Conservation (phyloP, 2,888 invertebrate genomes). For the Hybos culiciformis region DNA sequence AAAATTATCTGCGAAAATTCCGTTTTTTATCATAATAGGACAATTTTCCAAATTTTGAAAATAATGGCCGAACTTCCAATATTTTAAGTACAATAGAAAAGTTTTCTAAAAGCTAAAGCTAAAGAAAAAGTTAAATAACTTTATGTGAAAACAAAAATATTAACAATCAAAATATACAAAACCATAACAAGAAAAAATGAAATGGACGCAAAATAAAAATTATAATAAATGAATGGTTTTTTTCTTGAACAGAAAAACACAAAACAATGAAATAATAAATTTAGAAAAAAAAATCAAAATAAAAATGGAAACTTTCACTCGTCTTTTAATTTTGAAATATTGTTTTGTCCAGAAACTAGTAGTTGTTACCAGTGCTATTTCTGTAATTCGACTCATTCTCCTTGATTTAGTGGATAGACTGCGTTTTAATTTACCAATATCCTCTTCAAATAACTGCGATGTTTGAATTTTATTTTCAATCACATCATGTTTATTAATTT, state of each 20-base stretch:
- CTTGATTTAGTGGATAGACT: slow-evolving; percentile 62
- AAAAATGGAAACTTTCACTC: slow-evolving; percentile 23
- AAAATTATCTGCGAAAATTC: too few relatives aligned
- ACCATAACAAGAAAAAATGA: not conserved
- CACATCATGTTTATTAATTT: slow-evolving; percentile 8
- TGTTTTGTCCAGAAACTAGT: slow-evolving; percentile 32
- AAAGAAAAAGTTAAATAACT: not conserved
- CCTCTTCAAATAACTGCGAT: slow-evolving; percentile 70
- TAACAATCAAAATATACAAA: not conserved
- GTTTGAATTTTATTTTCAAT: slow-evolving; percentile 15
- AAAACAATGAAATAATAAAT: slow-evolving; percentile 12
- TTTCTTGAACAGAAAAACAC: not conserved
- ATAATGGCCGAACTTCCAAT: too few relatives aligned
- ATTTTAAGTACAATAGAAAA: too few relatives aligned
- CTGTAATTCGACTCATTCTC: slow-evolving; percentile 69
- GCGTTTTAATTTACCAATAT: slow-evolving; percentile 72
- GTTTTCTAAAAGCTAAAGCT: too few relatives aligned
- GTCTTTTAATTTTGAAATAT: slow-evolving; percentile 27
- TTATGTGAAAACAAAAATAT: not conserved
- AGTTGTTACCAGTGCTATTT: slow-evolving; percentile 71
- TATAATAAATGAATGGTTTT: not conserved
- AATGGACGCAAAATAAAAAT: slow-evolving; percentile 2
- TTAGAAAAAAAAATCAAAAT: slow-evolving; percentile 16
- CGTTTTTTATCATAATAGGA: too few relatives aligned
- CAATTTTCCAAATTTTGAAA: too few relatives aligned